Conservation (phyloP, 2,888 invertebrate genomes). For the Biston betularia region DNA sequence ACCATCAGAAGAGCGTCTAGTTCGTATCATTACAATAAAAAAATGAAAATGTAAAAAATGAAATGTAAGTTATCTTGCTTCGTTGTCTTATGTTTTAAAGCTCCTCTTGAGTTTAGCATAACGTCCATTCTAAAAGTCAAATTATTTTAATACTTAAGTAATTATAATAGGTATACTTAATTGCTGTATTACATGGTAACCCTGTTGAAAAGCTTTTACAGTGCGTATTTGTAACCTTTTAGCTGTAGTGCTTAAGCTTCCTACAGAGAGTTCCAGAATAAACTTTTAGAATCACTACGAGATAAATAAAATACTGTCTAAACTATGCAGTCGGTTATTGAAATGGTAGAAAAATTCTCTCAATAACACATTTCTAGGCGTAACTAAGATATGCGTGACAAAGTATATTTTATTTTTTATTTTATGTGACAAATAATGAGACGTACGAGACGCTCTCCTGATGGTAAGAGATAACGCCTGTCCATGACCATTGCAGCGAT, state of each 20-base stretch:
- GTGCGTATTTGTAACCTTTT: conserved; percentile 28
- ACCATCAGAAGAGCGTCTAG: too few relatives aligned
- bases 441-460: too few relatives aligned
- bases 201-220: conserved; percentile 26
- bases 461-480: too few relatives aligned
- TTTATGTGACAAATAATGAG: too few relatives aligned
- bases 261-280: conserved; percentile 15
- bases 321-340: conserved; percentile 15
- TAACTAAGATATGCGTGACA: neutral
- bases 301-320: conserved; percentile 14
- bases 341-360: conserved; percentile 5
- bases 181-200: conserved; percentile 2
- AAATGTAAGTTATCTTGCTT: neutral
- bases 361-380: neutral
- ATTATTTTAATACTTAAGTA: neutral
- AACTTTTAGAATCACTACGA: conserved; percentile 23
- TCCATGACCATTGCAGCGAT: too few relatives aligned
- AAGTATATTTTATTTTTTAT: neutral
- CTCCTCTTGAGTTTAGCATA: neutral
- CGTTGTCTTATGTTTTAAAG: neutral
- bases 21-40: too few relatives aligned
- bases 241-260: conserved; percentile 14
- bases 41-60: neutral
- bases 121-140: neutral
- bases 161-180: too few relatives aligned